phyloP scores from a whole-genome alignment of 2,797 vertebrate genomes.

The Philypnodon macrostomus region DNA sequence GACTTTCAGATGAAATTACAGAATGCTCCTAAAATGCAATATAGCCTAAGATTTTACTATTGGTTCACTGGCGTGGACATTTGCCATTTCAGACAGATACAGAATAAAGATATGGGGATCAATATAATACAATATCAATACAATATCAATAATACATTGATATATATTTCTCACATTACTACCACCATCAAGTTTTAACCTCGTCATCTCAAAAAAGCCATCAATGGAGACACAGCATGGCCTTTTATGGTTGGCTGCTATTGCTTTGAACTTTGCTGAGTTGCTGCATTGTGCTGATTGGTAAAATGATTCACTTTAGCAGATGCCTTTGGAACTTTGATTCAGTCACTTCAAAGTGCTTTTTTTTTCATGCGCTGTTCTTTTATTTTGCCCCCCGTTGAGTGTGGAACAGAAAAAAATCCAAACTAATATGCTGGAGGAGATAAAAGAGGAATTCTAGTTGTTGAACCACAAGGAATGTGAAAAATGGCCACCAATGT shows the following conservation, averaged over 20 bases:
- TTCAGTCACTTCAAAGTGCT: conserved; percentile 40
- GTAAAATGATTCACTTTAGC: conserved; percentile 11
- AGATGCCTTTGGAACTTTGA: conserved; percentile 26
- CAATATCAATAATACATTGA: no score
- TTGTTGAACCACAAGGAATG: conserved; percentile 17
- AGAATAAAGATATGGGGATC: no score
- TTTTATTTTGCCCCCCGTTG: conserved; percentile 29
- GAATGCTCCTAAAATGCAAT: no score
- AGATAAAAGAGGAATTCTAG: conserved; percentile 25
- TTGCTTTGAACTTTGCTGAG: conserved; percentile 20
- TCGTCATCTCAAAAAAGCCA: neutral
- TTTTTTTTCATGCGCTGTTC: conserved; percentile 24
- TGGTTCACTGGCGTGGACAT: no score
- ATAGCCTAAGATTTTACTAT: no score
- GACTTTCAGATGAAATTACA: no score
- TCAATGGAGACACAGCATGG: neutral
- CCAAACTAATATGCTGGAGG: conserved; percentile 32
- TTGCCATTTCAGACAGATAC: no score
- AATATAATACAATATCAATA: neutral
- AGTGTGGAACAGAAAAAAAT: conserved; percentile 22
- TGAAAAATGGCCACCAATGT: conserved; percentile 3
- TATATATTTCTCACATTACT: neutral
- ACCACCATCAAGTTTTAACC: neutral
- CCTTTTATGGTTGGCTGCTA: conserved; percentile 5
- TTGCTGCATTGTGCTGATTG: conserved; percentile 23